Conservation (phyloP, 2,797 vertebrate species). For the Antennarius maculatus region DNA sequence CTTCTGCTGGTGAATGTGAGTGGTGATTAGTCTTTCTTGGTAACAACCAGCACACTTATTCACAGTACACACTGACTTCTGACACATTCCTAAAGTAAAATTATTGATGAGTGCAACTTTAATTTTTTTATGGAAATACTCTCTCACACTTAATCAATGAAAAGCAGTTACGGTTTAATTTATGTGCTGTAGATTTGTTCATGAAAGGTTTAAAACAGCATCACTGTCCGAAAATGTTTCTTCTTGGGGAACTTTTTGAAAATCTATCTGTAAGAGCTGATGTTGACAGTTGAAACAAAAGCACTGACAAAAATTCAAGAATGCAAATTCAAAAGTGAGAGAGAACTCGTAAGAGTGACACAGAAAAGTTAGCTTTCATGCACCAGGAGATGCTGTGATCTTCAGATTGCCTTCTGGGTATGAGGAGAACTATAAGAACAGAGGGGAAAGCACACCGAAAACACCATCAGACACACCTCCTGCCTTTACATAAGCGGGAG, state of each 20-base stretch:
- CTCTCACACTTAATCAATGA: neutral
- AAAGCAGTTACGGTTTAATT: too few relatives aligned
- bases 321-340: neutral
- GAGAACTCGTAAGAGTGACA: neutral
- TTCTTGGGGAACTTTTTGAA: neutral
- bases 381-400: conserved; percentile 14
- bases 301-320: neutral
- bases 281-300: neutral
- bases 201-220: too few relatives aligned
- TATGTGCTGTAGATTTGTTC: too few relatives aligned
- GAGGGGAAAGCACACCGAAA: conserved; percentile 22
- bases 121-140: too few relatives aligned
- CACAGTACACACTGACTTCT: too few relatives aligned
- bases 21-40: too few relatives aligned
- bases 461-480: conserved; percentile 37
- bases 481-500: conserved; percentile 28
- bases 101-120: too few relatives aligned
- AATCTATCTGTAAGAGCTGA: neutral
- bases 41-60: too few relatives aligned
- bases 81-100: too few relatives aligned
- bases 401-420: conserved; percentile 30
- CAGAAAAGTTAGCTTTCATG: neutral
- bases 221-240: too few relatives aligned
- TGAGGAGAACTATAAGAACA: conserved; percentile 19
- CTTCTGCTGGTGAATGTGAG: too few relatives aligned